Evolutionary conservation across 30 jellyfish, hydroid and myxozoan species (phyloP), one percentile per base, ranked within the genome.

Genomic region (Chrysaora quinquecirrha): DNA sequence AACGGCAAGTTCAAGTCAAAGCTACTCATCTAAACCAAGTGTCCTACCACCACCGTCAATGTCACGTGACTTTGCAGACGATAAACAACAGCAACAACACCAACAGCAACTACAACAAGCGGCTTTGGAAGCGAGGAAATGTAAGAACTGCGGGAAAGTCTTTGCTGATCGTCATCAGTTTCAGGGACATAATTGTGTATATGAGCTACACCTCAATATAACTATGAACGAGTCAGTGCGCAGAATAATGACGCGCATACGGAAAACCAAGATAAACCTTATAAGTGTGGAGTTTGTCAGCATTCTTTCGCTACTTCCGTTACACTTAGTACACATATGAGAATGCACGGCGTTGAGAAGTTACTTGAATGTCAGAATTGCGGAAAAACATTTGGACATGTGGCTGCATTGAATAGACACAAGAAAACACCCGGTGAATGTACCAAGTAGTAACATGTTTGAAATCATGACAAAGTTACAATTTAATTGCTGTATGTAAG

Each of bases 261-360:
- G 20, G 97, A 94, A n/a, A 85, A 38, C 62, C 89, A 86, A 6
- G 97, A 94, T 62, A 75, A 89, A 34, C 97, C 96, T 52, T 94
- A 79, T 75, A 87, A 84, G 48, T 94, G 99, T 38, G 95, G 99
- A 3, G 76, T 94, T 23, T 94, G 99, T 61, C 67, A 93, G 23
- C 70, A 84, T 49, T 76, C 95, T 21, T 94, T 94, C 68, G 76
- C 96, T 14, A 83, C 97, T 21, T 79, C 97, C 1, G 92, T 74
- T 16, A 71, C 80, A 19, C 82, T 94, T 23, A 88, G 87, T 56
- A 76, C 73, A 19, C 99, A 94, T 80, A 94, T 94, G 96, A 86
- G 96, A 20, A 78, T 64, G 34, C 99, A 94, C 76, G 93, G 89
- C 16, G 75, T 71, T 3, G 93, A 71, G 48, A 72, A 74, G 46